phyloP scores from a whole-genome alignment of 2,888 invertebrate genomes.

The Elysia crispata region DNA sequence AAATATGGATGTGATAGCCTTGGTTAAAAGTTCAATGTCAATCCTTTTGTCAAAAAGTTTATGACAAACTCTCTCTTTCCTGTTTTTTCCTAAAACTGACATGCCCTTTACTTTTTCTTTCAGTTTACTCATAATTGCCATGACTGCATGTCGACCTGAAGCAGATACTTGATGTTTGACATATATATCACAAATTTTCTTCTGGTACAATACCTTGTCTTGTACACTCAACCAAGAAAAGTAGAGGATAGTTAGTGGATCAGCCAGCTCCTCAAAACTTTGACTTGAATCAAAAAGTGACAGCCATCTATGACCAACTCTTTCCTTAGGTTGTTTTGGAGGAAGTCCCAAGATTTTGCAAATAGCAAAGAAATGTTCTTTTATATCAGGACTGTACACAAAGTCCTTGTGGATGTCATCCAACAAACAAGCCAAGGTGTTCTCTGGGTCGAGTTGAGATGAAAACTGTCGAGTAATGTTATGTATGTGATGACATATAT shows the following conservation, averaged over 20 bases:
- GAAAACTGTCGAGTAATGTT: slow-evolving; percentile 46
- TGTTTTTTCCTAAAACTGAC: neutral
- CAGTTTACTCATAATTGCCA: neutral
- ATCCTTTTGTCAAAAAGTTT: neutral
- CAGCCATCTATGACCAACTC: slow-evolving; percentile 49
- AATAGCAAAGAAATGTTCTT: slow-evolving; percentile 37
- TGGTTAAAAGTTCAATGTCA: neutral
- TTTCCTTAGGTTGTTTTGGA: slow-evolving; percentile 38
- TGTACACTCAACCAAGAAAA: slow-evolving; percentile 22
- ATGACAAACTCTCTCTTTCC: slow-evolving; percentile 5
- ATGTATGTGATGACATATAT: slow-evolving; percentile 51
- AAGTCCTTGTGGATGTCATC: slow-evolving; percentile 48
- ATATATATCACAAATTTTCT: neutral
- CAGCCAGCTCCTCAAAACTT: neutral
- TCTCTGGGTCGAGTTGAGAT: slow-evolving; percentile 30
- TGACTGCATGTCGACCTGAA: neutral
- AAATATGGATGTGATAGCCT: neutral
- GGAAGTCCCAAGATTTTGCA: slow-evolving; percentile 34
- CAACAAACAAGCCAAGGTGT: slow-evolving; percentile 37
- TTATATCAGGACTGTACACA: slow-evolving; percentile 46
- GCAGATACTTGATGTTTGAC: neutral
- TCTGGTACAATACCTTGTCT: neutral
- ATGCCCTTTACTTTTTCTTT: neutral
- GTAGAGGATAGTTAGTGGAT: slow-evolving; percentile 30
- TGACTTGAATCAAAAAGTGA: slow-evolving; percentile 45